phyloP scores from a whole-genome alignment of 2,797 vertebrate species.

The Cyclura pinguis region DNA sequence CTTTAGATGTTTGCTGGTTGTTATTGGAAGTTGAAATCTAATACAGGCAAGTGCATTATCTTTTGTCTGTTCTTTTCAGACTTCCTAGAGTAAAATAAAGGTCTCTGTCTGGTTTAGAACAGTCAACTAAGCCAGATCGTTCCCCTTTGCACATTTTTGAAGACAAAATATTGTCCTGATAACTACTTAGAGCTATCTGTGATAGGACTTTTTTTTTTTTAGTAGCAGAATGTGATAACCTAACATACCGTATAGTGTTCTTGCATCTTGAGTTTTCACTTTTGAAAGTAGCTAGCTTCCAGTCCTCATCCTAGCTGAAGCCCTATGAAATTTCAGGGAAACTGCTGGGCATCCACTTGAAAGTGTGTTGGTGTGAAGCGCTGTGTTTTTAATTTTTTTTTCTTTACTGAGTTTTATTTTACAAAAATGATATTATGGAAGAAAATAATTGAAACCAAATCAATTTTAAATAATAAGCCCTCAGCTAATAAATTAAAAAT shows the following conservation, averaged over 20 bases:
- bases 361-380: not conserved
- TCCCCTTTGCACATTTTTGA: slow-evolving; percentile 73
- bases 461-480: no score
- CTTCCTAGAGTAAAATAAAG: slow-evolving; percentile 81
- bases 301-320: not conserved
- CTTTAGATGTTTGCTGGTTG: not conserved
- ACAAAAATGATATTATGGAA: no score
- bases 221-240: not conserved
- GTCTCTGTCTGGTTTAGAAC: slow-evolving; percentile 80
- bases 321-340: not conserved
- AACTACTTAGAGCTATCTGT: not conserved
- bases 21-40: slow-evolving; percentile 76
- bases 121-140: slow-evolving; percentile 75
- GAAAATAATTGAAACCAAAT: no score
- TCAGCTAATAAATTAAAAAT: no score
- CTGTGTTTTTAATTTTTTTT: no score
- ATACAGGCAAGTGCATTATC: slow-evolving; percentile 66
- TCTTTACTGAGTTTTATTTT: no score
- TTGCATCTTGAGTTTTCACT: not conserved
- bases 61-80: slow-evolving; percentile 74
- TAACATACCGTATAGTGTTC: not conserved
- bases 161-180: not conserved
- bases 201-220: not conserved
- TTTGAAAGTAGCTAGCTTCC: not conserved
- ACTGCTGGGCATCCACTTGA: not conserved